A percentile compares a stretch with the other conserved stretches of the same genome.
These are phyloP conservation scores for Temnopleurus reevesii DNA, from an alignment of 53 echinoderm and acorn worm genomes.

Conservation along the genomic window DNA sequence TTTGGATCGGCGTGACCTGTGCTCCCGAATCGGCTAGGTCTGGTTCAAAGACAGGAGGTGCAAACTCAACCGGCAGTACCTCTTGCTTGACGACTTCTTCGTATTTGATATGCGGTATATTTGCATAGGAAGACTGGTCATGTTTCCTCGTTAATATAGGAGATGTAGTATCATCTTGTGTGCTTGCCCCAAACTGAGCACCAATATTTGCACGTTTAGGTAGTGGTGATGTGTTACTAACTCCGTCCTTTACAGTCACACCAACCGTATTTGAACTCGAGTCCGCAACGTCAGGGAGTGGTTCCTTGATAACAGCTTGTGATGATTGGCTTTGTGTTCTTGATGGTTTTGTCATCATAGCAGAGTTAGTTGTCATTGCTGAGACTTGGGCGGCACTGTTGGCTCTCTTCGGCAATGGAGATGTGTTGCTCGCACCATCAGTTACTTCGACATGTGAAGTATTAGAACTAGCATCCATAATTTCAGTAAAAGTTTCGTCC, in stretches of 20 bases:
- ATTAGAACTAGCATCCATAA: conserved; percentile 23
- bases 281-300: conserved; percentile 26
- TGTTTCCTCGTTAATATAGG: neutral
- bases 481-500: neutral
- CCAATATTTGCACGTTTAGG: conserved; percentile 31
- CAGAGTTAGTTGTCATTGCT: neutral
- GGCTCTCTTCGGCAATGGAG: conserved; percentile 20
- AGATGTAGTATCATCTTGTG: conserved; percentile 32
- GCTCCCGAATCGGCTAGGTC: conserved; percentile 56
- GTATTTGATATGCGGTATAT: conserved; percentile 34
- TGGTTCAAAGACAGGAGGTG: conserved; percentile 39
- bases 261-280: neutral
- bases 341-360: conserved; percentile 24
- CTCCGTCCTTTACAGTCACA: neutral
- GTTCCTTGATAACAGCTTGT: neutral
- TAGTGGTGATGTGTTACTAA: conserved; percentile 27
- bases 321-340: conserved; percentile 14
- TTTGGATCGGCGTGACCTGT: conserved; percentile 49
- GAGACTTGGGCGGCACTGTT: conserved; percentile 43
- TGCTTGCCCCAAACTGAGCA: neutral
- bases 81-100: conserved; percentile 47
- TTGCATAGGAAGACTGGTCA: conserved; percentile 17
- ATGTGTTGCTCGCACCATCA: conserved; percentile 30
- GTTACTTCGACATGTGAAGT: neutral
- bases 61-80: neutral